Conservation (phyloP, 2,888 invertebrate species). For the Drosophila mimetica region DNA sequence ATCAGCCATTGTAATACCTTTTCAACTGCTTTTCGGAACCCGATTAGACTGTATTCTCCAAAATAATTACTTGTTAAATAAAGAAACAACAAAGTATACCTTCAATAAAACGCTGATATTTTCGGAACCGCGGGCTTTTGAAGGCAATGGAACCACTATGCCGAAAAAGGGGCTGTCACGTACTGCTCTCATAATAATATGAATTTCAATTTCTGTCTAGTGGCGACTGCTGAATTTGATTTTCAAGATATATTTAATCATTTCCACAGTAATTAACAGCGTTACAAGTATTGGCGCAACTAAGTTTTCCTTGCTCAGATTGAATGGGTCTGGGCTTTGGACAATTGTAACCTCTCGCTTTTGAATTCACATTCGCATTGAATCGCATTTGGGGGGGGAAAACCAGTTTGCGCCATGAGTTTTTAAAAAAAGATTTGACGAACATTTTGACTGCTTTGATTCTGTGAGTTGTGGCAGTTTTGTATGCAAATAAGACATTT, state of each 20-base stretch:
- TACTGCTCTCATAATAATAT: slow-evolving; percentile 44
- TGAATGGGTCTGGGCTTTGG: slow-evolving; percentile 12
- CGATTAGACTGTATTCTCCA: background rate
- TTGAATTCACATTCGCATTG: slow-evolving; percentile 8
- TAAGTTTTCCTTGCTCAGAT: slow-evolving; percentile 4
- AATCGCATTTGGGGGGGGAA: background rate
- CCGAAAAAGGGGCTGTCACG: slow-evolving; percentile 24
- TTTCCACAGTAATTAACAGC: slow-evolving; percentile 69
- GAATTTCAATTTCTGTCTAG: slow-evolving; percentile 27
- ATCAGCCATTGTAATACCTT: background rate
- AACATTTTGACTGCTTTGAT: background rate
- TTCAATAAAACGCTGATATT: too few species aligned
- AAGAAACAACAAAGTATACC: too few species aligned
- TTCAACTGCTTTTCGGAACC: background rate
- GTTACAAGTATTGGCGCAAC: slow-evolving; percentile 23
- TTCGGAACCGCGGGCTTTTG: too few species aligned
- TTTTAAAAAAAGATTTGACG: slow-evolving; percentile 20
- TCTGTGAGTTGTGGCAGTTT: slow-evolving; percentile 6
- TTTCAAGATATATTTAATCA: slow-evolving; percentile 64
- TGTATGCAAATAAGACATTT: slow-evolving; percentile 19
- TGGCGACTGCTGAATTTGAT: slow-evolving; percentile 28
- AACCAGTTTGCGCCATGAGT: slow-evolving; percentile 28
- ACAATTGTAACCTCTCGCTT: slow-evolving; percentile 37
- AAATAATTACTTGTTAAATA: background rate
- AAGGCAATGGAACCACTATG: slow-evolving; percentile 4